Conservation (phyloP, 2,888 invertebrate species). For the Agrochola circellaris region DNA sequence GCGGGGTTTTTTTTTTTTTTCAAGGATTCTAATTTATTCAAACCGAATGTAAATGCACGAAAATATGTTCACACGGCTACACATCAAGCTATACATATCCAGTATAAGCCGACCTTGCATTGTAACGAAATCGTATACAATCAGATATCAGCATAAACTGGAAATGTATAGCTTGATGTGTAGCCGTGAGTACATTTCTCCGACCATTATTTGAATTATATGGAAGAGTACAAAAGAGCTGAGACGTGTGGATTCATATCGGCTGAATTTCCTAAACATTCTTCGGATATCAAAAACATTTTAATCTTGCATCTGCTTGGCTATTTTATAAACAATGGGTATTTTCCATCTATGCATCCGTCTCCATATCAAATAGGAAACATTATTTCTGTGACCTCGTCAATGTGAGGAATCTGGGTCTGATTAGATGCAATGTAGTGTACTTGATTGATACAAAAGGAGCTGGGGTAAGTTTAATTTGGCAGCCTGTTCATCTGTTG, state of each 20-base stretch:
- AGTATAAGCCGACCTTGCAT: no score
- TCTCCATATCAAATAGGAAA: constrained; percentile 15
- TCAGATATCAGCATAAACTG: no score
- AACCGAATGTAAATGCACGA: background rate
- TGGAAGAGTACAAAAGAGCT: background rate
- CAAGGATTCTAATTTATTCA: background rate
- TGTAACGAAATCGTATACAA: no score
- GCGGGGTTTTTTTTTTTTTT: constrained; percentile 1
- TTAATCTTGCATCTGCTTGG: background rate
- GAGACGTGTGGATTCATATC: background rate
- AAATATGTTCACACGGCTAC: no score
- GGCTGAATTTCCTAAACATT: constrained; percentile 34
- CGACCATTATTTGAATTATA: constrained; percentile 13
- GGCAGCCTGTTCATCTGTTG: constrained; percentile 28
- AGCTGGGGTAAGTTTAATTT: constrained; percentile 41
- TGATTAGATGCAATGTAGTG: background rate
- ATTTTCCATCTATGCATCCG: constrained; percentile 3
- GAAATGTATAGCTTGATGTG: no score
- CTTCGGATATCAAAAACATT: constrained; percentile 38
- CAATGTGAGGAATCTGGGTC: constrained; percentile 10
- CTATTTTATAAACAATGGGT: constrained; percentile 38
- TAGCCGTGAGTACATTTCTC: no score
- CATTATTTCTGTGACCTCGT: constrained; percentile 10
- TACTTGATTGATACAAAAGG: constrained; percentile 26
- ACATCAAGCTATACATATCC: no score